phyloP scores from a whole-genome alignment of 2,888 invertebrate species.

The Zootermopsis nevadensis region DNA sequence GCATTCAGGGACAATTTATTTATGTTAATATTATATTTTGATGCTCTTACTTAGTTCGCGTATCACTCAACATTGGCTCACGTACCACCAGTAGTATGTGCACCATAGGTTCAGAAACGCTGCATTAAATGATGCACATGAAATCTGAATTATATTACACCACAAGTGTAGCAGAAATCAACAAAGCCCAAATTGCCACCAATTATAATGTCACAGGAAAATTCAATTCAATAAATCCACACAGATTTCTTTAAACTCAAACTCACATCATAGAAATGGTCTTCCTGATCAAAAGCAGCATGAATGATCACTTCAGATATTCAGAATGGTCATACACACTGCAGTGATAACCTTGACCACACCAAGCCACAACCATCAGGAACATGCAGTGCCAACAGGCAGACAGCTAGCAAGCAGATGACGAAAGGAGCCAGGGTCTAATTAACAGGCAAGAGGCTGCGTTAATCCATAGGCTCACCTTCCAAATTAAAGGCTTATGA shows the following conservation, averaged over 20 bases:
- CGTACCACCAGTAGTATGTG: no score
- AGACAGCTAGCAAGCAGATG: neutral
- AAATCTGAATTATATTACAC: no score
- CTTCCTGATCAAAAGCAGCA: neutral
- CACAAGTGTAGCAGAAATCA: no score
- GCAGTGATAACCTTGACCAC: neutral
- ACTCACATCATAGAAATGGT: neutral
- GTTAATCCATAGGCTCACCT: slow-evolving; percentile 64
- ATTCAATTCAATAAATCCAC: neutral
- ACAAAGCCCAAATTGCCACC: neutral
- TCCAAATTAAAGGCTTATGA: slow-evolving; percentile 73
- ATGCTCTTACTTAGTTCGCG: no score
- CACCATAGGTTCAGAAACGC: no score
- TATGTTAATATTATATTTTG: no score
- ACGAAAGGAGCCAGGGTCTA: neutral
- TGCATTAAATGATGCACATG: no score
- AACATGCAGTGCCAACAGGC: slow-evolving; percentile 3
- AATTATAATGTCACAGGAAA: neutral
- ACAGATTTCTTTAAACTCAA: neutral
- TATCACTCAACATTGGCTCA: no score
- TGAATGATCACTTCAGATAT: neutral
- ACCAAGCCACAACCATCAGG: neutral
- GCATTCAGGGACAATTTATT: no score
- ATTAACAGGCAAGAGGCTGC: slow-evolving; percentile 24
- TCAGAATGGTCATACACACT: neutral